Base-by-base conservation (phyloP, 1,140 invertebrate genomes). In the Ceratosolen solmsi region DNA sequence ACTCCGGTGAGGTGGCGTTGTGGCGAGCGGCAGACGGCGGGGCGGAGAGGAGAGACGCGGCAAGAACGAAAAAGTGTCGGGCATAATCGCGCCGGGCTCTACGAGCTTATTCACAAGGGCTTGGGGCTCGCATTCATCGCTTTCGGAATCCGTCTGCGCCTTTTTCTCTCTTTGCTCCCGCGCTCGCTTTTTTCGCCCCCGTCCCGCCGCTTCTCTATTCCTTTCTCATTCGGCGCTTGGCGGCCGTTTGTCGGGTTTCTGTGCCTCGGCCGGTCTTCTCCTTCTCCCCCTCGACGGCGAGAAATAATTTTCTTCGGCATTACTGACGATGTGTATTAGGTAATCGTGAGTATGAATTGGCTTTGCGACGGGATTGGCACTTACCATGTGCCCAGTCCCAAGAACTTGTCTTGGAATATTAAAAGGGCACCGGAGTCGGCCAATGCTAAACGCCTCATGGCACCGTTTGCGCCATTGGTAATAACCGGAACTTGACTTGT, bases 31-130 rank as follows among this genome's bases (percentile, higher is more conserved):
- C 27, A 2, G 46, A 54, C 71, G 41, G 22, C 1, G 1, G 25
- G 25, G 58, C 58, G 58, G 3, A n/a, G 65, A 22, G 68, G 41
- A 17, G 41, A 8, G 22, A 4, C 70, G 51, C 51, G 20, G 51
- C 51, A 54, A 22, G 51, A 54, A 63, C 56, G 75, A 49, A 68
- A 60, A 60, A 76, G 78, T 54, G 71, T 65, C 38, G 79, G 71
- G 58, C 70, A 49, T 51, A 65, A 65, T 74, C 71, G 71, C 17
- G n/a, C 25, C 2, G 9, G 38, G 4, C 70, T 25, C 41, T 46
- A 20, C 70, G 38, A 41, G 25, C 70, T 25, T 72, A 27, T 30
- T 51, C 46, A 65, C 46, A 65, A 46, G 60, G 51, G 58, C 30
- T 56, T 46, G 60, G n/a, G 15, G 46, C 8, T 41, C 33, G 56